phyloP scores from a whole-genome alignment of 2,888 invertebrate genomes.

The Oxyteleia sp. region DNA sequence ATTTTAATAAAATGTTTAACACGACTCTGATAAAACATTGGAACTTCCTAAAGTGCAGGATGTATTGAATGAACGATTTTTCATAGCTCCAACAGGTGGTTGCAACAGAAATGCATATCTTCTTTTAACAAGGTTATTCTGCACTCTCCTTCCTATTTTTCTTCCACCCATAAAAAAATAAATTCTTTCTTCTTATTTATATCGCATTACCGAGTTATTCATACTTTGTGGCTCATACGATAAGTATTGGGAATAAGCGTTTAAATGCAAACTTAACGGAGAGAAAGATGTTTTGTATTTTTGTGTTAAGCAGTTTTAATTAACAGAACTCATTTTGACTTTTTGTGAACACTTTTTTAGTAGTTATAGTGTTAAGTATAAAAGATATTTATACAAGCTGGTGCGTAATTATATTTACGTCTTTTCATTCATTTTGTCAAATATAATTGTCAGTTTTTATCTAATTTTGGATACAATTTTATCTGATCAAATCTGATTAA shows the following conservation, averaged over 20 bases:
- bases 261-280: conserved; percentile 11
- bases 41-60: conserved; percentile 54
- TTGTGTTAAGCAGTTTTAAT: no score
- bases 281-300: no score
- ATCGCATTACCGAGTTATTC: conserved; percentile 52
- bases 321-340: no score
- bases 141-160: conserved; percentile 68
- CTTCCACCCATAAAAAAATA: conserved; percentile 65
- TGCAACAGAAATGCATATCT: conserved; percentile 72
- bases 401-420: no score
- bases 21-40: conserved; percentile 50
- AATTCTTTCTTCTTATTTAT: conserved; percentile 69
- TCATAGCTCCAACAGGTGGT: conserved; percentile 74
- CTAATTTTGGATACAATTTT: no score
- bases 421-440: no score
- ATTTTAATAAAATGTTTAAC: conserved; percentile 47
- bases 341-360: no score
- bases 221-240: conserved; percentile 40
- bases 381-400: no score
- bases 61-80: conserved; percentile 73
- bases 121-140: conserved; percentile 72
- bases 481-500: no score
- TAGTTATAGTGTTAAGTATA: no score
- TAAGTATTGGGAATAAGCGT: conserved; percentile 17
- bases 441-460: no score